These are phyloP conservation scores for Drosophila funebris DNA, from an alignment of 1,140 invertebrate species.

Conservation along the genomic window DNA sequence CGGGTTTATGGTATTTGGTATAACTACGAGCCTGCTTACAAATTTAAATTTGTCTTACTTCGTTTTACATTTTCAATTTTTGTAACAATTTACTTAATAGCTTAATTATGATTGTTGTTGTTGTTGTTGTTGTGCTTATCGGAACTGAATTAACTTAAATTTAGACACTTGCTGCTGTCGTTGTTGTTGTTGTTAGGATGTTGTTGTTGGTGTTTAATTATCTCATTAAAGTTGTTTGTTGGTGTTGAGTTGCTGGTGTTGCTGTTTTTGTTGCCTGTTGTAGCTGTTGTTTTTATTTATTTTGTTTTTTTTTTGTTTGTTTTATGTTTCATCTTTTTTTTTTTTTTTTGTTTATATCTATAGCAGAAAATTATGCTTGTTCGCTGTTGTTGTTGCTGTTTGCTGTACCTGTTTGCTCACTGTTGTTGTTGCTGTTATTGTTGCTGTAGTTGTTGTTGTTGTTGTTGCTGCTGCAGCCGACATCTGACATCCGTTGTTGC, in stretches of 20 bases:
- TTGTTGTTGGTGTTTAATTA: slow-evolving; percentile 12
- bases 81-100: slow-evolving; percentile 14
- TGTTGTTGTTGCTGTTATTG: slow-evolving; percentile 46
- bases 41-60: slow-evolving; percentile 25
- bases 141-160: slow-evolving; percentile 58
- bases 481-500: slow-evolving; percentile 18
- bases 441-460: slow-evolving; percentile 42
- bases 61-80: slow-evolving; percentile 1
- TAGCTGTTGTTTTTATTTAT: slow-evolving; percentile 13
- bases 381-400: slow-evolving; percentile 51
- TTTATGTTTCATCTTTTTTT: slow-evolving; percentile 4
- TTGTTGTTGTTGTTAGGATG: slow-evolving; percentile 12
- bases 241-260: slow-evolving; percentile 16
- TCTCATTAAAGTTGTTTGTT: slow-evolving; percentile 17
- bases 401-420: slow-evolving; percentile 54
- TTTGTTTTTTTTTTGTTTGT: slow-evolving; percentile 10
- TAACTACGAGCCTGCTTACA: slow-evolving; percentile 44
- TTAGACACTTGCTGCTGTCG: slow-evolving; percentile 46
- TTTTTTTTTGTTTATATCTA: slow-evolving; percentile 44
- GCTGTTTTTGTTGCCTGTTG: slow-evolving; percentile 23
- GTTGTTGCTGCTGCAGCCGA: slow-evolving; percentile 19
- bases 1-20: background rate
- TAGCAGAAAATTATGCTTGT: slow-evolving; percentile 78
- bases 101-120: slow-evolving; percentile 44
- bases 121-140: slow-evolving; percentile 44